These are phyloP conservation scores for Chaunax sp. DNA, from an alignment of 2,797 vertebrate species.

Conservation along the genomic window DNA sequence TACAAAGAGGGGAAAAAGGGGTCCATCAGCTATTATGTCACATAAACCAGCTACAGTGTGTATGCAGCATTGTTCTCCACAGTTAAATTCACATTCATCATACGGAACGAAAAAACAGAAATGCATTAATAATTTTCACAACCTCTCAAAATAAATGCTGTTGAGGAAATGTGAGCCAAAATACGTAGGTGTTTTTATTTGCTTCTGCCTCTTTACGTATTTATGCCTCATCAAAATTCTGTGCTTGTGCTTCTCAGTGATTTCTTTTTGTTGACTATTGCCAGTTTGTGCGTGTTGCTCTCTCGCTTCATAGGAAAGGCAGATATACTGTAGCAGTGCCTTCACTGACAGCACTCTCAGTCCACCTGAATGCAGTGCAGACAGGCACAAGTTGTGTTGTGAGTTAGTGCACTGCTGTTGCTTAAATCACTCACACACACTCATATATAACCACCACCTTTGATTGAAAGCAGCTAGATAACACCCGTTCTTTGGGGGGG, in stretches of 20 bases:
- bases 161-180: slow-evolving; percentile 32
- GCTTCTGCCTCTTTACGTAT: slow-evolving; percentile 38
- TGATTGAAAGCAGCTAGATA: slow-evolving; percentile 8
- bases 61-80: too few species aligned
- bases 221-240: slow-evolving; percentile 17
- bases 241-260: not conserved
- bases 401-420: not conserved
- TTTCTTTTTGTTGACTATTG: slow-evolving; percentile 10
- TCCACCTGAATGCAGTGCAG: not conserved
- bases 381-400: slow-evolving; percentile 14
- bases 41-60: not conserved
- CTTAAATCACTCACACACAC: slow-evolving; percentile 14
- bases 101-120: not conserved
- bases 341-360: slow-evolving; percentile 4
- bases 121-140: slow-evolving; percentile 21
- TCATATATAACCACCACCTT: slow-evolving; percentile 2
- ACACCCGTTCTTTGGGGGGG: not conserved
- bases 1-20: not conserved
- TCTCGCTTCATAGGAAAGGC: not conserved
- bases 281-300: slow-evolving; percentile 4
- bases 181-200: slow-evolving; percentile 48
- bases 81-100: not conserved
- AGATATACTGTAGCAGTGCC: not conserved
- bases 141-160: slow-evolving; percentile 37
- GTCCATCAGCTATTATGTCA: not conserved